These are phyloP conservation scores for Mylabris phalerata DNA, from an alignment of 1,140 invertebrate species.

Conservation along the genomic window DNA sequence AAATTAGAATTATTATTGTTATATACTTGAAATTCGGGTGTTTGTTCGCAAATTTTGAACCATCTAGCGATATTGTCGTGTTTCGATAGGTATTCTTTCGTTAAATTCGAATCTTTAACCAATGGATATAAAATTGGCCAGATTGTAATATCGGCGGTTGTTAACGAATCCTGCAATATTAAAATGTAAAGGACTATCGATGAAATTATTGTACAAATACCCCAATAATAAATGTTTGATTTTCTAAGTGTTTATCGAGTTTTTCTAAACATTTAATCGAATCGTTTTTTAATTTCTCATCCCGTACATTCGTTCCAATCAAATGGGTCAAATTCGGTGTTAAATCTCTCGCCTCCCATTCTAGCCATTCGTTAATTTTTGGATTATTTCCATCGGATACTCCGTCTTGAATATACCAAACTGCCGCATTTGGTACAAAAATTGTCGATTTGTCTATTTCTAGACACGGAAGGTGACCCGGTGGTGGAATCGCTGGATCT, in stretches of 20 bases:
- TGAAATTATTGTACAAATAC: constrained; percentile 18
- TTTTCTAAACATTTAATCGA: constrained; percentile 44
- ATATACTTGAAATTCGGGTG: constrained; percentile 26
- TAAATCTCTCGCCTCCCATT: constrained; percentile 66
- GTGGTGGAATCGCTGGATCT: constrained; percentile 34
- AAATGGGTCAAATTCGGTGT: constrained; percentile 49
- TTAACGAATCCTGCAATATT: constrained; percentile 45
- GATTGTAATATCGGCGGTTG: constrained; percentile 55
- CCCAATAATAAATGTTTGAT: constrained; percentile 18
- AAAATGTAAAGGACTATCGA: constrained; percentile 23
- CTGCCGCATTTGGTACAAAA: constrained; percentile 51
- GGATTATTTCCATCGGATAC: constrained; percentile 31
- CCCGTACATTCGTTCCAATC: constrained; percentile 43
- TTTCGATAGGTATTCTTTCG: constrained; percentile 43
- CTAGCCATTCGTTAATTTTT: constrained; percentile 55
- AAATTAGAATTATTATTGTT: background rate
- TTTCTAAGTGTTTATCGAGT: constrained; percentile 38
- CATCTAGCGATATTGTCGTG: constrained; percentile 46
- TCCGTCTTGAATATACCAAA: constrained; percentile 41
- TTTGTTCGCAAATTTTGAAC: constrained; percentile 45
- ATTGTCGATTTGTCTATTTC: constrained; percentile 44
- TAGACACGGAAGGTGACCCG: constrained; percentile 47
- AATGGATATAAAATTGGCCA: constrained; percentile 61
- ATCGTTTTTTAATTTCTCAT: constrained; percentile 45
- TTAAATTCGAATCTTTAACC: constrained; percentile 39